Evolutionary conservation across 2,113 vertebrate species (phyloP), one percentile per base, ranked within the genome.

Genomic region (Mormyrus iriodes): DNA sequence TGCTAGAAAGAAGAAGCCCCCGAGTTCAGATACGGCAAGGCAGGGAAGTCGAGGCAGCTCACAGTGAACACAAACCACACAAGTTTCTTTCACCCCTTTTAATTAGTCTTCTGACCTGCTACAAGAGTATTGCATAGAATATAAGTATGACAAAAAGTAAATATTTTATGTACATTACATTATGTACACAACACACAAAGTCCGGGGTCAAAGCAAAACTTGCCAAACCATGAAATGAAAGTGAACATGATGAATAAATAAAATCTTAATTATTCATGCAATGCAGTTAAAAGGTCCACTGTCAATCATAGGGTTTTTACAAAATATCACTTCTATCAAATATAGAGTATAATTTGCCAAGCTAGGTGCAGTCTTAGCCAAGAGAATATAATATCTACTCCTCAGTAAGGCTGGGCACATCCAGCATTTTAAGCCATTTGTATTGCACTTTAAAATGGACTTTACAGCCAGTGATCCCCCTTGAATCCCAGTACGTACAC

Each of bases 61-160:
- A 53, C 52, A 79, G 44, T 46, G 10, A 84, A n/a, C 79, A 84
- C 8, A 39, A 15, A 88, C 15, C 1, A 58, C 65, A 69, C 19
- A 27, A 24, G 42, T 31, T 86, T 58, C 8, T 91, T 61, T 79
- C 69, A 82, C 42, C 49, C 31, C 35, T 89, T 87, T 90, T 90
- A 87, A 88, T 90, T 84, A 90, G 52, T 86, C 58, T 88, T 90
- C 86, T 87, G 89, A 89, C 55, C 89, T 90, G 89, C 89, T 91
- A 91, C 90, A 91, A 88, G 19, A 61, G 65, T 91, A 90, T 90
- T 90, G 89, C 90, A 91, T 90, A 61, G 87, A 89, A 88, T 84
- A 79, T 44, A 86, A 88, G 21, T 58, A 61, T 65, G 76, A 90
- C 49, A 88, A 87, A 84, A 42, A 49, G 86, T 87, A 65, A 86